A percentile compares a stretch with the other conserved stretches of the same genome.
Conservation (phyloP, 2,888 invertebrate genomes). For the Acrocyrtus sp. region DNA sequence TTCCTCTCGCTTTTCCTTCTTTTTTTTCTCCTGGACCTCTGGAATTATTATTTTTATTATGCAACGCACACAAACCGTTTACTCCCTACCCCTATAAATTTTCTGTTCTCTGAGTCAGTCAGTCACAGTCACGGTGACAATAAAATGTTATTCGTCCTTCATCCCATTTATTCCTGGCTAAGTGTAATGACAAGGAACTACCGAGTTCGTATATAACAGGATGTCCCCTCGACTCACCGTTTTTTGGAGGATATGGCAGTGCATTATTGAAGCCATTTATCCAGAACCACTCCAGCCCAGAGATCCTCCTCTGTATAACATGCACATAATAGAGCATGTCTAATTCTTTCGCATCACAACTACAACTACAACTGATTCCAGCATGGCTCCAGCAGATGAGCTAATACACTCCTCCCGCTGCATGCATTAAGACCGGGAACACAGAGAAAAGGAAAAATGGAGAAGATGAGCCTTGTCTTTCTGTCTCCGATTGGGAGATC, state of each 20-base stretch:
- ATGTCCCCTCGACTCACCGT: too few species aligned
- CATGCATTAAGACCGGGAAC: too few species aligned
- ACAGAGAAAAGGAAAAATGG: background rate
- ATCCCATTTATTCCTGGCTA: too few species aligned
- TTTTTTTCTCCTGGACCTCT: too few species aligned
- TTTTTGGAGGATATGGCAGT: too few species aligned
- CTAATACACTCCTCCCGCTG: background rate
- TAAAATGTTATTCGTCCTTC: conserved; percentile 21
- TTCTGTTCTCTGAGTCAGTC: conserved; percentile 26
- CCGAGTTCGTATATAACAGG: too few species aligned
- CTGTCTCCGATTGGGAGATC: too few species aligned
- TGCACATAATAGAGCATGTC: conserved; percentile 44
- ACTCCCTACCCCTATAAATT: conserved; percentile 48
- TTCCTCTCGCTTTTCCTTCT: too few species aligned
- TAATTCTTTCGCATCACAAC: conserved; percentile 28
- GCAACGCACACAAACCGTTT: conserved; percentile 22
- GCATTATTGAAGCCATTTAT: conserved; percentile 43
- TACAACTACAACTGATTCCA: too few species aligned
- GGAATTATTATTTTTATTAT: conserved; percentile 25
- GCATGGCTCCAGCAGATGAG: conserved; percentile 5
- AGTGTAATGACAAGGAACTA: too few species aligned
- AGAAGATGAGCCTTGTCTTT: conserved; percentile 1
- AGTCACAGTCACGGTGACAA: conserved; percentile 10
- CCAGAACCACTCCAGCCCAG: conserved; percentile 38
- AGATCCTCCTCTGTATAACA: conserved; percentile 11